Percentiles rank a stretch among this genome's conserved stretches.
phyloP scores from a whole-genome alignment of 2,888 invertebrate genomes.

The Ommatoiulus sabulosus region DNA sequence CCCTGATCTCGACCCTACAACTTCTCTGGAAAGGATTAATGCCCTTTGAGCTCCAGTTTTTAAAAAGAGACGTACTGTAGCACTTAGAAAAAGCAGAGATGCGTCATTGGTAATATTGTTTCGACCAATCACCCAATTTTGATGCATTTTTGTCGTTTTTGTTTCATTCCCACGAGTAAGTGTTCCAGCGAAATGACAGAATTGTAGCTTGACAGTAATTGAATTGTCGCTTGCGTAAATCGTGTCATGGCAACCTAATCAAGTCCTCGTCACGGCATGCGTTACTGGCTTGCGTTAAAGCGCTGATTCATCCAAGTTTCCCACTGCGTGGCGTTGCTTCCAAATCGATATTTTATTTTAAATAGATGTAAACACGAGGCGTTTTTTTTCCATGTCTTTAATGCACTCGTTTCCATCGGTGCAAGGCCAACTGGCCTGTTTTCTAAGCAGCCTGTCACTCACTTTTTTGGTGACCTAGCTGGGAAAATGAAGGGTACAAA shows the following conservation, averaged over 20 bases:
- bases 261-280: background rate
- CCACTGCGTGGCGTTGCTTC: background rate
- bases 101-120: too few species aligned
- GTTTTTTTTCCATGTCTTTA: background rate
- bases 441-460: background rate
- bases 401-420: background rate
- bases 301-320: conserved; percentile 13
- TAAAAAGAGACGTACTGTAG: too few species aligned
- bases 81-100: too few species aligned
- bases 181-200: background rate
- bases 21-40: too few species aligned
- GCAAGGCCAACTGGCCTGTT: background rate
- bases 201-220: background rate
- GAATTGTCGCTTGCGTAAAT: background rate
- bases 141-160: too few species aligned
- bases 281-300: background rate
- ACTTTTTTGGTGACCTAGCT: background rate
- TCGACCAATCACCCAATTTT: too few species aligned
- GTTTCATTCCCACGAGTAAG: background rate
- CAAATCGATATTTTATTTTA: conserved; percentile 33
- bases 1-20: too few species aligned
- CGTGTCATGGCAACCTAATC: conserved; percentile 30
- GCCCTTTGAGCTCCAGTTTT: too few species aligned
- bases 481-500: background rate
- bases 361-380: background rate